A percentile compares a stretch with the other conserved stretches of the same genome.
These are phyloP conservation scores for Leptodactylus fallax DNA, from an alignment of 2,797 vertebrate species.

Conservation along the genomic window DNA sequence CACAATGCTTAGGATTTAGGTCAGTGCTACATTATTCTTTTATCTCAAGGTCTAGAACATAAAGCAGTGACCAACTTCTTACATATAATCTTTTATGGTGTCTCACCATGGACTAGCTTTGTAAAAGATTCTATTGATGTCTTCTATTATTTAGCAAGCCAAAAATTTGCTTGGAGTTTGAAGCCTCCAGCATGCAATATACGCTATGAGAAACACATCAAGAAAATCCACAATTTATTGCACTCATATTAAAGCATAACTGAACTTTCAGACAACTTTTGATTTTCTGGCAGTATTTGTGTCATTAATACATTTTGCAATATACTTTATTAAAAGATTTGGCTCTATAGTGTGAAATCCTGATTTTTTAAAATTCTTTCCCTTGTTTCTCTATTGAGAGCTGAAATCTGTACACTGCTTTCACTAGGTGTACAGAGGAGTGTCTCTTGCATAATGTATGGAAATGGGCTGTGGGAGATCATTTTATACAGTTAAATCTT, in stretches of 20 bases:
- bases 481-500: no score
- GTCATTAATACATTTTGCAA: no score
- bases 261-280: not conserved
- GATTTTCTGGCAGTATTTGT: no score
- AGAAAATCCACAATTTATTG: not conserved
- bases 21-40: conserved; percentile 21
- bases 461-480: no score
- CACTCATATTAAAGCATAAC: no score
- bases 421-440: no score
- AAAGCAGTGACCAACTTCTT: not conserved
- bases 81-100: not conserved
- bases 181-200: not conserved
- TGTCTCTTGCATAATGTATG: no score
- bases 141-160: not conserved
- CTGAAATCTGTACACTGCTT: no score
- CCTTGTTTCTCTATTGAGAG: no score
- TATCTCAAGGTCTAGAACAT: not conserved
- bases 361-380: no score
- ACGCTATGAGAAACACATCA: not conserved
- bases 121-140: not conserved
- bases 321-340: no score
- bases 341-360: no score
- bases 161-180: not conserved
- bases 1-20: not conserved
- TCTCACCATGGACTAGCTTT: not conserved